Conservation (phyloP, 1,140 invertebrate species). For the Cyrtorhinus lividipennis region DNA sequence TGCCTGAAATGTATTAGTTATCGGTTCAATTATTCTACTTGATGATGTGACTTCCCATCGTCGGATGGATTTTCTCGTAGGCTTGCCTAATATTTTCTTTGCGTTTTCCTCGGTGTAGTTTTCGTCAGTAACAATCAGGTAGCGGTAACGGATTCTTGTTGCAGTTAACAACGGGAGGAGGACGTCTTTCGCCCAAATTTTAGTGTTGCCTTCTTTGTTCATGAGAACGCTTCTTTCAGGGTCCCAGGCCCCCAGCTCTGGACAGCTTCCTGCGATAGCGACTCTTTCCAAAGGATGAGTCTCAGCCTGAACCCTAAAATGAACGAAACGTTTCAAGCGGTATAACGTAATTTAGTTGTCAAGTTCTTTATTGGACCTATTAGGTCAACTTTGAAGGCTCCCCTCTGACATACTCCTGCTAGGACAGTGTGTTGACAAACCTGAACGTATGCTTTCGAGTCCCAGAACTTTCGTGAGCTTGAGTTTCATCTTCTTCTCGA, state of each 20-base stretch:
- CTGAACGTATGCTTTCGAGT: background rate
- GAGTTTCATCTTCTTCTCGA: background rate
- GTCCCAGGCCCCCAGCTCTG: background rate
- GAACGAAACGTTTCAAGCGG: too few relatives aligned
- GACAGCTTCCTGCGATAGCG: background rate
- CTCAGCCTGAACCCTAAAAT: background rate
- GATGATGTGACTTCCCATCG: background rate
- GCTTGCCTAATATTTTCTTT: background rate
- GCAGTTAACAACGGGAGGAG: background rate
- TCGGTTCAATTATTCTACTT: background rate
- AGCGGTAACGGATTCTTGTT: background rate
- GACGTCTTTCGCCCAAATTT: background rate
- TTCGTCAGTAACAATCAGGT: background rate
- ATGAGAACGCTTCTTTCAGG: background rate
- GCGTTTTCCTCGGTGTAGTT: background rate
- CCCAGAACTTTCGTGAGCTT: background rate
- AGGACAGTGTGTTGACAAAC: too few relatives aligned
- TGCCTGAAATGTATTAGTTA: background rate
- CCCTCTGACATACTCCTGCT: too few relatives aligned
- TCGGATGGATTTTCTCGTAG: background rate
- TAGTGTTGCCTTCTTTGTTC: background rate
- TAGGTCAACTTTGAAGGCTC: too few relatives aligned
- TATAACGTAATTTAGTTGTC: too few relatives aligned
- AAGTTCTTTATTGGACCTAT: too few relatives aligned
- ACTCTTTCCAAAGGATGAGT: background rate